Evolutionary conservation across 2,797 vertebrate species (phyloP).

Genomic region (Fistularia commersonii): DNA sequence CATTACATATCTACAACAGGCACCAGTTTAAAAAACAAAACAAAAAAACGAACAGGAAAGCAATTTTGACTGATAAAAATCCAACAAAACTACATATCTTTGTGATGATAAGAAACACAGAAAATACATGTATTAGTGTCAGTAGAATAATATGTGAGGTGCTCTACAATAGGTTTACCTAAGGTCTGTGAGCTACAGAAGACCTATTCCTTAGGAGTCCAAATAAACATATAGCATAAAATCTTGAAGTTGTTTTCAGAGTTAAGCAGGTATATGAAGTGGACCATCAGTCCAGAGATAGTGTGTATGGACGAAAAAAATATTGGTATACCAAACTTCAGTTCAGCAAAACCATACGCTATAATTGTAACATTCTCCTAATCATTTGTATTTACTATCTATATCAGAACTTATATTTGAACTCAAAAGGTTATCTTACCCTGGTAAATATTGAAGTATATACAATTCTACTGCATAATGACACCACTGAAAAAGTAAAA

Average conservation of each 20-base stretch:
- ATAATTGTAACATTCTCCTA: no score
- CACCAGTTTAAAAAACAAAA: conserved; percentile 4
- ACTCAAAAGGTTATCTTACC: background rate
- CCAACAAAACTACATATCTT: conserved; percentile 3
- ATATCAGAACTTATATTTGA: background rate
- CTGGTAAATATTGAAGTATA: no score
- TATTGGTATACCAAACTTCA: conserved; percentile 38
- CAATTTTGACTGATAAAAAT: background rate
- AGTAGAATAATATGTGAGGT: background rate
- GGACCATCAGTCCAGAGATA: conserved; percentile 13
- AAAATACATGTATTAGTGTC: conserved; percentile 17
- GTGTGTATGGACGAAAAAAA: conserved; percentile 50
- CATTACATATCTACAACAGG: background rate
- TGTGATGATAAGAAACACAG: background rate
- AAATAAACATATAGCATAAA: background rate
- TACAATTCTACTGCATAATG: no score
- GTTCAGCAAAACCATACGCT: background rate
- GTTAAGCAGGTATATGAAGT: conserved; percentile 11
- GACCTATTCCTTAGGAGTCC: conserved; percentile 14
- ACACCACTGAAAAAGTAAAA: no score
- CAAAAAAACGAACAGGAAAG: background rate
- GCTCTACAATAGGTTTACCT: conserved; percentile 2
- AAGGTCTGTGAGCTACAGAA: conserved; percentile 6
- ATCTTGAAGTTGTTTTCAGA: conserved; percentile 18
- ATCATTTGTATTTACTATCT: no score